These are phyloP conservation scores for Caenorhabditis inopinata DNA, from an alignment of 1,140 invertebrate genomes.

Conservation along the genomic window DNA sequence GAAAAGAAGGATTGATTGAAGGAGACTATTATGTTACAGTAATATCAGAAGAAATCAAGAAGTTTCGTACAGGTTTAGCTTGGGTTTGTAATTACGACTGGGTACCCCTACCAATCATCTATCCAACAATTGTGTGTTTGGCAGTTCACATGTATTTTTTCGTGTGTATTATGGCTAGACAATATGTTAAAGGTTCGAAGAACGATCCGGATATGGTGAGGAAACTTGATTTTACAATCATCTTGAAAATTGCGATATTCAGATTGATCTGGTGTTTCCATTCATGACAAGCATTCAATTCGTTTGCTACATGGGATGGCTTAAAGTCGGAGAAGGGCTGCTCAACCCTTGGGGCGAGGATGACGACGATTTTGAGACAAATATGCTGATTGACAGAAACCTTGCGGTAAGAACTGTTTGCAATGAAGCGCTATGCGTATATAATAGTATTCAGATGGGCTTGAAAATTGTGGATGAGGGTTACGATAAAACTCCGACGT, in stretches of 20 bases:
- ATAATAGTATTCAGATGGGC: slow-evolving; percentile 23
- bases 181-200: slow-evolving; percentile 20
- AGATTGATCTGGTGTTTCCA: slow-evolving; percentile 44
- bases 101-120: slow-evolving; percentile 44
- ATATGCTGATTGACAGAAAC: slow-evolving; percentile 46
- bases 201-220: slow-evolving; percentile 12
- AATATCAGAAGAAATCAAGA: slow-evolving; percentile 40
- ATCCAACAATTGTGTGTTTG: slow-evolving; percentile 45
- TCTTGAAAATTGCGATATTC: neutral
- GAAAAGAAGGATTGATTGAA: slow-evolving; percentile 45
- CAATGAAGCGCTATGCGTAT: neutral
- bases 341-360: slow-evolving; percentile 48
- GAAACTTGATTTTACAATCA: neutral
- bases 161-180: slow-evolving; percentile 38
- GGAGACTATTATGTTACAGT: slow-evolving; percentile 41
- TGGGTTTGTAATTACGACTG: slow-evolving; percentile 48
- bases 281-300: slow-evolving; percentile 48
- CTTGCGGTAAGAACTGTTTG: neutral
- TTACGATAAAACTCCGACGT: slow-evolving; percentile 40
- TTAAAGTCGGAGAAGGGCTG: slow-evolving; percentile 42
- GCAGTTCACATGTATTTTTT: slow-evolving; percentile 45
- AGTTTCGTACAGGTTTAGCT: slow-evolving; percentile 42
- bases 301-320: slow-evolving; percentile 44
- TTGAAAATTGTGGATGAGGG: slow-evolving; percentile 48
- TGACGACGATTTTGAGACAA: slow-evolving; percentile 46